Evolutionary conservation across 2,888 invertebrate species (phyloP), one percentile per base, ranked within the genome.

Genomic region (Plemyria rubiginata): DNA sequence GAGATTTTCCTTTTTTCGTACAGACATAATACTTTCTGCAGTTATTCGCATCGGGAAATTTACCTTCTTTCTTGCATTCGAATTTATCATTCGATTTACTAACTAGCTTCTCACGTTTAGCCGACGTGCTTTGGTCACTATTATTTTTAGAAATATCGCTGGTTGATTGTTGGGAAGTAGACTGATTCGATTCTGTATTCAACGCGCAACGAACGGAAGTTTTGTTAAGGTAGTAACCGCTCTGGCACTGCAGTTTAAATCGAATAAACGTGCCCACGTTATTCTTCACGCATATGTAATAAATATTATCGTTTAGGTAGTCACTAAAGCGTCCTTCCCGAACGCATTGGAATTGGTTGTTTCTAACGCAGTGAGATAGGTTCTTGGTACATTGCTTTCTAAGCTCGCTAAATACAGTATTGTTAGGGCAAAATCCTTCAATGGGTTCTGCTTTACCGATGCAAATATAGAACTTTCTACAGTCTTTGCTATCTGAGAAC

Each of bases 401-500:
- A 36, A 85, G 75, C 58, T 90, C 87, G 73, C 92, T 92, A 64
- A 90, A 93, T 57, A 92, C 88, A 36, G 91, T 90, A 62, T 85
- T 82, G 11, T 69, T 72, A 16, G 93, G 93, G 67, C 93, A 93
- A 54, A 65, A 72, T 41, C 87, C 85, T 43, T 78, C 62, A 43
- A 88, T 72, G 36, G 88, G 83, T 62, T 80, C 64, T n/a, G 66
- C 52, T 58, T 68, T 79, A 13, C 88, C 87, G 12, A 84, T 76
- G 68, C 94, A 94, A 53, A 89, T 86, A 69, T 93, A 94, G 74
- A 93, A 94, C 72, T 90, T 91, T 54, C 85, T 87, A 64, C 94
- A 94, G 70, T 94, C 85, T 32, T 79, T 72, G 13, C 82, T 84
- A 75, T 94, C 92, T 2, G 89, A 78, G 73, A 90, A 93, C 71